Percentiles rank a stretch among this genome's conserved stretches.
These are phyloP conservation scores for Drosophila vallismaia DNA, from an alignment of 2,888 invertebrate species.

Conservation along the genomic window DNA sequence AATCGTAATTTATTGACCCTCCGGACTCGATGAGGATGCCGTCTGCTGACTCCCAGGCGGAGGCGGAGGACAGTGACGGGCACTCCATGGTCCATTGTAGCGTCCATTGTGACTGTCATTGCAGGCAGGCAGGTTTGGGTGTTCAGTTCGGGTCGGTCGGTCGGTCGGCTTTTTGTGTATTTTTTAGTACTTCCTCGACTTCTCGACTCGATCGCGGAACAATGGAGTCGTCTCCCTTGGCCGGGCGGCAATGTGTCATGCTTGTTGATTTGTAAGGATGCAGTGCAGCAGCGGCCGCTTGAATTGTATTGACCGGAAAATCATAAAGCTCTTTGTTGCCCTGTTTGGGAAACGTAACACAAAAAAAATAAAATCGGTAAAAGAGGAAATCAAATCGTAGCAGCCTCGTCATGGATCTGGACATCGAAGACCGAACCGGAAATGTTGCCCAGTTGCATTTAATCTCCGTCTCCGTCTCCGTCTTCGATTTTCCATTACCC, in stretches of 20 bases:
- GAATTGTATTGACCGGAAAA: conserved; percentile 80
- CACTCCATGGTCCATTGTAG: conserved; percentile 30
- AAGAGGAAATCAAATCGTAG: conserved; percentile 58
- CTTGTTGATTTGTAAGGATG: conserved; percentile 80
- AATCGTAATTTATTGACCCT: conserved; percentile 64
- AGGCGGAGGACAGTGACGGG: conserved; percentile 14
- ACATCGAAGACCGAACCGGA: conserved; percentile 58
- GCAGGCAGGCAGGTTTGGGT: conserved; percentile 8
- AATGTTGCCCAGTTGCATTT: conserved; percentile 66
- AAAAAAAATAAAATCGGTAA: conserved; percentile 1
- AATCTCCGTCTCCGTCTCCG: conserved; percentile 56
- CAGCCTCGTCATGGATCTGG: conserved; percentile 54
- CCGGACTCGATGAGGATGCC: conserved; percentile 30
- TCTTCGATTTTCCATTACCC: conserved; percentile 63
- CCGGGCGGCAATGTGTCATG: conserved; percentile 73
- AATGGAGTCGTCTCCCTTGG: conserved; percentile 14
- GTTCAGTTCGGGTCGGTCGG: background rate
- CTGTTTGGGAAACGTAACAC: background rate
- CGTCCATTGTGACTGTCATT: conserved; percentile 29
- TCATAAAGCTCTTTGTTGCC: conserved; percentile 76
- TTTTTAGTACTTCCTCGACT: conserved; percentile 68
- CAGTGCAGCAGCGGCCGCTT: conserved; percentile 44
- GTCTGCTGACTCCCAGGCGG: background rate
- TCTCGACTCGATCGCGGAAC: background rate
- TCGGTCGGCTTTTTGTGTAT: conserved; percentile 7